Percentiles rank a stretch among this genome's conserved stretches.
Evolutionary conservation across 1,140 invertebrate species (phyloP).

Genomic region (Odontomachus brunneus): DNA sequence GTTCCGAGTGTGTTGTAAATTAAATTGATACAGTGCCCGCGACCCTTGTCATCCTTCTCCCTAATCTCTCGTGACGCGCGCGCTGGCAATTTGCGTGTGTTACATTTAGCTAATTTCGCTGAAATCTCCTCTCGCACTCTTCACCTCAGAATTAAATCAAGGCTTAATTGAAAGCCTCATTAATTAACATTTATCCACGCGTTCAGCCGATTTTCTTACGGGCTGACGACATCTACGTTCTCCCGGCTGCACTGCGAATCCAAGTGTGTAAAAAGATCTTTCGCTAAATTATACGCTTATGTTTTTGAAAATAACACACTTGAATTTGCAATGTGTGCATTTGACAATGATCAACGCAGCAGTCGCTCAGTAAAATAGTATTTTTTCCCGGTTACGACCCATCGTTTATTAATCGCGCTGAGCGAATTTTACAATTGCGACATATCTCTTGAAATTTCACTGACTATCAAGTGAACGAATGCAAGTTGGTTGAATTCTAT

Average conservation of each 20-base stretch:
- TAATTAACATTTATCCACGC: constrained; percentile 12
- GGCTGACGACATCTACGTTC: no score
- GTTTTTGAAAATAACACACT: no score
- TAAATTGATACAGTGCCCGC: constrained; percentile 48
- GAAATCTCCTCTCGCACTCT: background rate
- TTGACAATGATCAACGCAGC: background rate
- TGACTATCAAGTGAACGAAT: constrained; percentile 30
- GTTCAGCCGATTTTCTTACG: background rate
- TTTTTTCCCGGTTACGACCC: background rate
- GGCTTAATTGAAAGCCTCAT: constrained; percentile 15
- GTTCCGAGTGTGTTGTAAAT: constrained; percentile 51
- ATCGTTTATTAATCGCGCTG: constrained; percentile 36
- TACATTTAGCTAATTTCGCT: constrained; percentile 44
- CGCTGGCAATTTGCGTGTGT: constrained; percentile 24
- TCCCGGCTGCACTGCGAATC: no score
- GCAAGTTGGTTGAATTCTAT: constrained; percentile 52
- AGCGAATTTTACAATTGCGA: constrained; percentile 46
- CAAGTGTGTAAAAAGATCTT: no score
- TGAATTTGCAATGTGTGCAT: no score
- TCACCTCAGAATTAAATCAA: constrained; percentile 2
- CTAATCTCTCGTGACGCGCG: constrained; percentile 41
- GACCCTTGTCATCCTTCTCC: constrained; percentile 45
- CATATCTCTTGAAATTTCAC: constrained; percentile 43
- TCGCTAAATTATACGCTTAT: no score
- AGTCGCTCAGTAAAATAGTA: background rate